These are phyloP conservation scores for Pristionchus mayeri DNA, from an alignment of 2,888 invertebrate genomes.

Conservation along the genomic window DNA sequence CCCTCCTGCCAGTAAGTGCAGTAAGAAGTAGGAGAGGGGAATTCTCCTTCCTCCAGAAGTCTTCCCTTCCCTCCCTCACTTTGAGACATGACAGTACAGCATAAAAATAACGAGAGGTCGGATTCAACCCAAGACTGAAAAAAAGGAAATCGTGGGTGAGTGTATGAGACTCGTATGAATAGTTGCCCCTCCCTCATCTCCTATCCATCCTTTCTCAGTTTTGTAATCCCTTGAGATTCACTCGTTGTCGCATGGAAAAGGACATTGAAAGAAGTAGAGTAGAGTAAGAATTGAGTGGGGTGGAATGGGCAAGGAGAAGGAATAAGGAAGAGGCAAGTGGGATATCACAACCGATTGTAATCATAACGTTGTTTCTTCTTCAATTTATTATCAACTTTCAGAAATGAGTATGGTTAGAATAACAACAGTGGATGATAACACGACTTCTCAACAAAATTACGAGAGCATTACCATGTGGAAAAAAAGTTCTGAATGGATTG, in stretches of 20 bases:
- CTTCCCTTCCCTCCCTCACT: neutral
- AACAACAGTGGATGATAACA: no score
- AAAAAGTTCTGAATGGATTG: no score
- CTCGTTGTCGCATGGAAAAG: slow-evolving; percentile 21
- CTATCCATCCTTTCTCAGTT: slow-evolving; percentile 30
- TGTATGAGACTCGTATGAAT: slow-evolving; percentile 43
- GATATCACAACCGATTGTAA: no score
- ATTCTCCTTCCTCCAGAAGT: neutral
- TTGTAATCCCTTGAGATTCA: slow-evolving; percentile 43
- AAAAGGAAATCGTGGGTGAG: neutral
- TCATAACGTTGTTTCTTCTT: no score
- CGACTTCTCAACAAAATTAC: no score
- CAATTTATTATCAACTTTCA: no score
- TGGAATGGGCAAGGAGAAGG: neutral
- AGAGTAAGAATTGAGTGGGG: slow-evolving; percentile 30
- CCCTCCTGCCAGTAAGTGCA: neutral
- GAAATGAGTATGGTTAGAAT: no score
- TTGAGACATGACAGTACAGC: neutral
- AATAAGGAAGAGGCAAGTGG: neutral
- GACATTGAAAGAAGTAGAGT: slow-evolving; percentile 36
- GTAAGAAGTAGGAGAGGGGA: slow-evolving; percentile 19
- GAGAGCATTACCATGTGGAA: no score
- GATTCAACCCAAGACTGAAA: neutral
- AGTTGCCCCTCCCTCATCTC: slow-evolving; percentile 38
- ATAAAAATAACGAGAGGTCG: neutral